Conservation (phyloP, 2,888 invertebrate species). For the Drosophila melanosoma region DNA sequence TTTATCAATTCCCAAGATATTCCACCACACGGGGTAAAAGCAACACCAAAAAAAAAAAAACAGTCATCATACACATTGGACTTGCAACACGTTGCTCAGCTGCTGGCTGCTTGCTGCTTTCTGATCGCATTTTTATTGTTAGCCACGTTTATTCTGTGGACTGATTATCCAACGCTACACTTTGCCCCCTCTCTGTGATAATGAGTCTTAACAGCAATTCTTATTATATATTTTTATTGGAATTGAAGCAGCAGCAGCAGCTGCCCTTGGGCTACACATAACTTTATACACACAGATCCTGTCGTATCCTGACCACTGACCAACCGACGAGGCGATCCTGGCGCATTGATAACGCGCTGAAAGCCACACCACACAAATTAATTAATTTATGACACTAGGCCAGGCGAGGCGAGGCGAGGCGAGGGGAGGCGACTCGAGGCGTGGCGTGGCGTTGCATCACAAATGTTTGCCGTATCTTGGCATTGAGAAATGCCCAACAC, state of each 20-base stretch:
- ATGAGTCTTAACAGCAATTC: constrained; percentile 82
- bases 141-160: constrained; percentile 31
- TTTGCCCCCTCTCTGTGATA: constrained; percentile 56
- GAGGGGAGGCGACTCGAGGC: not conserved
- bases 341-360: constrained; percentile 71
- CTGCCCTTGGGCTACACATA: constrained; percentile 64
- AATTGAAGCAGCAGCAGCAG: constrained; percentile 66
- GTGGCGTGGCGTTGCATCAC: constrained; percentile 46
- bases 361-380: constrained; percentile 83
- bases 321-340: constrained; percentile 54
- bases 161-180: constrained; percentile 65
- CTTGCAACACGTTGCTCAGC: constrained; percentile 62
- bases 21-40: constrained; percentile 3
- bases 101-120: not conserved
- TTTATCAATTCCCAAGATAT: not conserved
- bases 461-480: constrained; percentile 39
- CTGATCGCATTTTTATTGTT: constrained; percentile 22
- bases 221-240: constrained; percentile 66
- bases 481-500: constrained; percentile 73
- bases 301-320: constrained; percentile 1
- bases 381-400: constrained; percentile 81
- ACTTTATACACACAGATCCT: constrained; percentile 32
- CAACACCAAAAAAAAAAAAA: constrained; percentile 2
- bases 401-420: constrained; percentile 14
- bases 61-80: constrained; percentile 31